Percentiles rank a stretch among this genome's conserved stretches.
Conservation (phyloP, 1,140 invertebrate species). For the Bombus confusus region DNA sequence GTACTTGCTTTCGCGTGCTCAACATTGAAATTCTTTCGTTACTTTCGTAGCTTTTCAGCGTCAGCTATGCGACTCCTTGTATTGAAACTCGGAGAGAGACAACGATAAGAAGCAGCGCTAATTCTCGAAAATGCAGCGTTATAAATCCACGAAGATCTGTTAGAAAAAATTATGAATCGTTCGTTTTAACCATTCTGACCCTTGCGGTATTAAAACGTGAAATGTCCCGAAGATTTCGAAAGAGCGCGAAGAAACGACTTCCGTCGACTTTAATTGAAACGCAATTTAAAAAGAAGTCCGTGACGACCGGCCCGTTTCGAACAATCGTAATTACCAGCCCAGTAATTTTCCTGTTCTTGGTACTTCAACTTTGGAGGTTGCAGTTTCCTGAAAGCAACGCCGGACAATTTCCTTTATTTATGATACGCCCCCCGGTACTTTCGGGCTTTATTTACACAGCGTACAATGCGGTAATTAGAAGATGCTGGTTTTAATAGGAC, state of each 20-base stretch:
- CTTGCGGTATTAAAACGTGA: neutral
- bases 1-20: too few relatives aligned
- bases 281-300: neutral
- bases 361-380: neutral
- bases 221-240: neutral
- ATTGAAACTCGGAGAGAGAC: too few relatives aligned
- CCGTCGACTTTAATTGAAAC: neutral
- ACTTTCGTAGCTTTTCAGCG: too few relatives aligned
- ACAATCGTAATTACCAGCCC: neutral
- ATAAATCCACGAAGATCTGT: too few relatives aligned
- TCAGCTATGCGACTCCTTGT: too few relatives aligned
- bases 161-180: too few relatives aligned
- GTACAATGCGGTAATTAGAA: constrained; percentile 64
- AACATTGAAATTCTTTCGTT: too few relatives aligned
- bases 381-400: neutral
- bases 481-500: constrained; percentile 52
- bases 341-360: neutral
- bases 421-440: constrained; percentile 21
- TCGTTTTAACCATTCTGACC: too few relatives aligned
- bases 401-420: constrained; percentile 50
- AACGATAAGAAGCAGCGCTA: too few relatives aligned
- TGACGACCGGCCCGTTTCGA: neutral
- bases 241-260: neutral
- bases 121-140: too few relatives aligned
- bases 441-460: constrained; percentile 47